Evolutionary conservation across 2,797 vertebrate species (phyloP).

Genomic region (Crax fasciolata): DNA sequence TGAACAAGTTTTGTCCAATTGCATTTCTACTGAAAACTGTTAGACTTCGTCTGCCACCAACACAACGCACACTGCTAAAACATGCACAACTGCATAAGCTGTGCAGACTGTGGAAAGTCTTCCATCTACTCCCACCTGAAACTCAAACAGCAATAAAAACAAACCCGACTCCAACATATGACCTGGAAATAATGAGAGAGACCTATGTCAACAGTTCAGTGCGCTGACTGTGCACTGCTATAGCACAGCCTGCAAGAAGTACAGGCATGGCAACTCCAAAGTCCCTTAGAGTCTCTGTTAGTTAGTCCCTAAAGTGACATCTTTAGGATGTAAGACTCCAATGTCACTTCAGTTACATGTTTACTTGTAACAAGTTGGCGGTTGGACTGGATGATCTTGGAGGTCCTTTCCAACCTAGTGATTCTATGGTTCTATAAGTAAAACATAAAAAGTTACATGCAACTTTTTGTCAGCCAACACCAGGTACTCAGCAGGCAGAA

Average conservation of each 20-base stretch:
- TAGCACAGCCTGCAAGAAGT: neutral
- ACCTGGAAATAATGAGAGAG: neutral
- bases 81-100: neutral
- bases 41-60: neutral
- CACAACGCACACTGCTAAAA: accelerated
- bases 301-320: too few relatives aligned
- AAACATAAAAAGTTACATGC: neutral
- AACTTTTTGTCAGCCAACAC: neutral
- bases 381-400: too few relatives aligned
- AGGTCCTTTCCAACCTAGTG: too few relatives aligned
- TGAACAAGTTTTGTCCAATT: neutral
- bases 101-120: neutral
- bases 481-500: neutral
- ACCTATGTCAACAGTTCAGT: neutral
- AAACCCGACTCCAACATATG: neutral
- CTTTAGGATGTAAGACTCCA: too few relatives aligned
- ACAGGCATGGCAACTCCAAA: neutral
- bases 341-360: too few relatives aligned
- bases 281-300: too few relatives aligned
- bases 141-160: neutral
- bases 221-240: neutral
- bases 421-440: neutral
- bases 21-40: neutral
- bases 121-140: neutral
- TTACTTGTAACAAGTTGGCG: too few relatives aligned